A percentile compares a stretch with the other conserved stretches of the same genome.
These are phyloP conservation scores for Pherbina coryleti DNA, from an alignment of 2,888 invertebrate species.

Conservation along the genomic window DNA sequence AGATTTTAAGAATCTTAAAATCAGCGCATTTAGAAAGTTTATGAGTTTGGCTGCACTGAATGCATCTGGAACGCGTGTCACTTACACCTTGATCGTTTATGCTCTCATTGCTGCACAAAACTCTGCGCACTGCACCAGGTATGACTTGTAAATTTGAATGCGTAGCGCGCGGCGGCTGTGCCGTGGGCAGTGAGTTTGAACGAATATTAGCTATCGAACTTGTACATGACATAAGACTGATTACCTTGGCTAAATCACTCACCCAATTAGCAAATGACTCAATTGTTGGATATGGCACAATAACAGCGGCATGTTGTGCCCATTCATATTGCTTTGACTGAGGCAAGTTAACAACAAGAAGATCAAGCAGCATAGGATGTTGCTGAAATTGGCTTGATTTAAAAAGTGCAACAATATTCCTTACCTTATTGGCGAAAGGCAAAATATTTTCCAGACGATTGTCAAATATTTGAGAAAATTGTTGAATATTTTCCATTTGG, in stretches of 20 bases:
- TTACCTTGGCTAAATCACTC: conserved; percentile 37
- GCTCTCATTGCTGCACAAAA: background rate
- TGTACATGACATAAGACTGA: background rate
- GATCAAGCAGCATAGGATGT: background rate
- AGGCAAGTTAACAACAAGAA: background rate
- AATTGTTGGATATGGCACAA: too few species aligned
- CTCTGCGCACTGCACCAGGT: background rate
- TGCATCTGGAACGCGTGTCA: background rate
- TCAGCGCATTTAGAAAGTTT: background rate
- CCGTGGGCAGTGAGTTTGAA: background rate
- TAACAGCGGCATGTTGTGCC: too few species aligned
- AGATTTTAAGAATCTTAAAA: background rate
- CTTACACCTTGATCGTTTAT: background rate
- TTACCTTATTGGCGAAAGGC: too few species aligned
- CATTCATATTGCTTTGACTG: too few species aligned
- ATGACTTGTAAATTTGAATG: too few species aligned
- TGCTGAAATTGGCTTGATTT: background rate
- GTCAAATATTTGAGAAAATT: too few species aligned
- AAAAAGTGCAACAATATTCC: background rate
- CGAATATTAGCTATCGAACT: background rate
- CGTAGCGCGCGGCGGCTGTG: background rate
- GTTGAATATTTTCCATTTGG: too few species aligned
- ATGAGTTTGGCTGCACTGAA: background rate
- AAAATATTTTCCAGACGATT: too few species aligned
- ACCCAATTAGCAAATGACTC: conserved; percentile 40